phyloP scores from a whole-genome alignment of 2,113 vertebrate species.

The Cyanocitta stelleri region DNA sequence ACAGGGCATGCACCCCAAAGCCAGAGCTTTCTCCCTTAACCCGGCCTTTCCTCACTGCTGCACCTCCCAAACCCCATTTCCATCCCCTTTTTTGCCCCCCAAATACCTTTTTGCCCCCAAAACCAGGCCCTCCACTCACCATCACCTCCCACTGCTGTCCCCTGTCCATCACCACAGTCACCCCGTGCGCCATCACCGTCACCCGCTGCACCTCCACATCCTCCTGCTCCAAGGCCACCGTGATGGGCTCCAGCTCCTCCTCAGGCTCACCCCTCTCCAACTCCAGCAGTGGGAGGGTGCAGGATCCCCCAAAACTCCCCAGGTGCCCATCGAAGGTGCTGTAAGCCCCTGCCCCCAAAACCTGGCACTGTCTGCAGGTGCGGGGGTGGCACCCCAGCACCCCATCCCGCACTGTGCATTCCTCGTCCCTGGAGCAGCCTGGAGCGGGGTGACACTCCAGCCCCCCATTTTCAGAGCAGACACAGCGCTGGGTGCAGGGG shows the following conservation, averaged over 20 bases:
- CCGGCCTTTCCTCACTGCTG: background rate
- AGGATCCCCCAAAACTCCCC: conserved; percentile 40
- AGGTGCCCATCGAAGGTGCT: conserved; percentile 38
- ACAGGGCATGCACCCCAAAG: background rate
- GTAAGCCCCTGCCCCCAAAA: conserved; percentile 33
- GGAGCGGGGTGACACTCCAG: conserved; percentile 16
- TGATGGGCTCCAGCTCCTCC: background rate
- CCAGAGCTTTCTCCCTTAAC: background rate
- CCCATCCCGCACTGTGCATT: background rate
- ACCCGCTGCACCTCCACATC: conserved; percentile 4
- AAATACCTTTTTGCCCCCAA: too few species aligned
- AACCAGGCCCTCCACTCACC: conserved; percentile 46
- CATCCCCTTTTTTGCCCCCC: background rate
- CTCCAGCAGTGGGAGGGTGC: conserved; percentile 32
- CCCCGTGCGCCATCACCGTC: background rate
- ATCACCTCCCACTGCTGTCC: background rate
- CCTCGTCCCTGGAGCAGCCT: background rate
- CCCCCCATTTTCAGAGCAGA: background rate
- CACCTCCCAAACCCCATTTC: background rate
- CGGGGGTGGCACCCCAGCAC: conserved; percentile 21
- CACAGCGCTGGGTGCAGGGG: background rate
- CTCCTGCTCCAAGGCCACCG: background rate
- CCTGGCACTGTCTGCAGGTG: conserved; percentile 49
- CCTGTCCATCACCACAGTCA: conserved; percentile 42
- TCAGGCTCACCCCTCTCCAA: background rate